phyloP scores from a whole-genome alignment of 2,888 invertebrate species.

The Caenorhabditis virilis region DNA sequence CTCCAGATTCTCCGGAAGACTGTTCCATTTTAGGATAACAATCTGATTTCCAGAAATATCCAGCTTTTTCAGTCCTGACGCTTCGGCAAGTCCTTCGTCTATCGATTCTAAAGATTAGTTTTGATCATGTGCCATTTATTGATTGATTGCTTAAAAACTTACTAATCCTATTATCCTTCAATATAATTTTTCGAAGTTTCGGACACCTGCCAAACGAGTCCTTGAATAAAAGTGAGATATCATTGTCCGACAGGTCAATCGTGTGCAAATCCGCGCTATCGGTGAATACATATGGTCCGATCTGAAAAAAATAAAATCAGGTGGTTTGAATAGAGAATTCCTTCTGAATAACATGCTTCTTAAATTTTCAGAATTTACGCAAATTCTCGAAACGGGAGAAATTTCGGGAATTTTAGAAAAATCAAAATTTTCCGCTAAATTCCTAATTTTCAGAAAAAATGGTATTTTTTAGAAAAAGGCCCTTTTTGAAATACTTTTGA shows the following conservation, averaged over 20 bases:
- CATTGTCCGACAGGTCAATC: conserved; percentile 54
- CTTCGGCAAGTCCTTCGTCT: conserved; percentile 41
- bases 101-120: conserved; percentile 26
- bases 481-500: too few relatives aligned
- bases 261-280: conserved; percentile 53
- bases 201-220: conserved; percentile 61
- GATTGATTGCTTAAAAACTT: conserved; percentile 70
- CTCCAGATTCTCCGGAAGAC: conserved; percentile 44
- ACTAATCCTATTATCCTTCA: conserved; percentile 55
- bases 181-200: conserved; percentile 49
- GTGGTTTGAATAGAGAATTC: too few relatives aligned
- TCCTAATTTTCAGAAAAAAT: too few relatives aligned
- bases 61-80: conserved; percentile 23
- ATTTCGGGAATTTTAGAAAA: too few relatives aligned
- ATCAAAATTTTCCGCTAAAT: too few relatives aligned
- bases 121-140: background rate
- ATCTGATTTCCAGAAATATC: conserved; percentile 47
- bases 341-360: too few relatives aligned
- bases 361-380: too few relatives aligned
- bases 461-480: too few relatives aligned
- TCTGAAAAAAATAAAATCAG: conserved; percentile 31
- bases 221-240: conserved; percentile 49
- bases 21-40: conserved; percentile 39
- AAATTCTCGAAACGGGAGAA: too few relatives aligned
- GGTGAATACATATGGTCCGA: conserved; percentile 60